Base-by-base conservation (phyloP, 2,113 vertebrate species). In the Dasyurus viverrinus region DNA sequence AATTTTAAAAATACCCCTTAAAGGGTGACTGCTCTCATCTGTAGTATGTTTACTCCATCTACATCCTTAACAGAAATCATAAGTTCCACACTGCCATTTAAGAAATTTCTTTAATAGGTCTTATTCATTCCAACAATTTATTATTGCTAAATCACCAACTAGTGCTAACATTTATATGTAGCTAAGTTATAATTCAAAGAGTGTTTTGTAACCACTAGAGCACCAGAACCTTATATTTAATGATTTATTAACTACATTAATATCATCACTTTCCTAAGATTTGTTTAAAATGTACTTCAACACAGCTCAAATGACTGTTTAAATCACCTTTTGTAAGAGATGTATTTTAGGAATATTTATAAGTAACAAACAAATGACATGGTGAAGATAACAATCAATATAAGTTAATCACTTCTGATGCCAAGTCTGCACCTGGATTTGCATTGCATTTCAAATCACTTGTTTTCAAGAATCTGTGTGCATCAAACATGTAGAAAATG, bases 401-500 rank as follows among this genome's bases (percentile, higher is more conserved):
- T 92, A 97, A 96, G 46, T 89, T 76, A 92, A 92, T 96, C 84
- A 92, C 54, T 96, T 96, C 95, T 97, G 95, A 94, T 96, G 93
- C 55, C 84, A 97, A 93, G 95, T 93, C 95, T 22, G 90, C 22
- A 89, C 30, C 89, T 60, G 93, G 90, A 48, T 93, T 91, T 90
- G 92, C 93, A 95, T 54, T 97, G 53, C 50, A 96, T 97, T 97
- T 52, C 96, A 98, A 98, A 96, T 97, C 54, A 93, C 55, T 97
- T 96, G 2, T 60, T 98, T 97, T 96, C 46, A 96, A 89, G 95
- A 93, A 96, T 95, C 94, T 84, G 94, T 97, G 96, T 95, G 24
- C 91, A 27, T 76, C 89, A 96, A 96, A 97, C 4, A 96, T 53
- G 36, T 30, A 97, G 95, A 94, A 95, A 95, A 57, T 96, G 91